phyloP scores from a whole-genome alignment of 2,113 vertebrate genomes.

The Calonectris borealis region DNA sequence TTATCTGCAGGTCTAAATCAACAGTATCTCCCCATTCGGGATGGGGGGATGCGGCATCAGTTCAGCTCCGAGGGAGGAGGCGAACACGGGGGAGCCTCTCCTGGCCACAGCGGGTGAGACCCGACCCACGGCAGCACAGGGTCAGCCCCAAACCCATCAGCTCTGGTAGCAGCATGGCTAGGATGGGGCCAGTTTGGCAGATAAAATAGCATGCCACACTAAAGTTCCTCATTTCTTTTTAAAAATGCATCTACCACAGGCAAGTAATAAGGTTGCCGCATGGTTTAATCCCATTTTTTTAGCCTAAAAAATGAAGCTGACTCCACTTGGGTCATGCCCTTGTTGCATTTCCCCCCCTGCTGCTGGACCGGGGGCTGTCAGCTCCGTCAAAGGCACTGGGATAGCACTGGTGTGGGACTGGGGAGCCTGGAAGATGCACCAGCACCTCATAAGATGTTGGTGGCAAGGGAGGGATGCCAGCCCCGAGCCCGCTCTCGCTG shows the following conservation, averaged over 20 bases:
- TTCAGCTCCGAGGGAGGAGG: not conserved
- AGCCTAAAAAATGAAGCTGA: not conserved
- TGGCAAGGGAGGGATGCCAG: not conserved
- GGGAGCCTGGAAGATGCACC: too few relatives aligned
- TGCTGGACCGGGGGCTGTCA: not conserved
- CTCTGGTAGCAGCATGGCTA: not conserved
- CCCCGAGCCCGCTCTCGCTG: rapidly evolving
- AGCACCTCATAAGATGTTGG: rapidly evolving
- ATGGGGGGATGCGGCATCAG: not conserved
- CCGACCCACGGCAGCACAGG: rapidly evolving
- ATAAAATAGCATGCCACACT: rapidly evolving
- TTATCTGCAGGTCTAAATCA: not conserved
- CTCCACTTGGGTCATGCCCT: rapidly evolving
- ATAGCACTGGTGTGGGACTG: not conserved
- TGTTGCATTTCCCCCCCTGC: rapidly evolving
- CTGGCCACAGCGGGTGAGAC: not conserved
- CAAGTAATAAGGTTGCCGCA: rapidly evolving
- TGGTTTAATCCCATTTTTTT: not conserved
- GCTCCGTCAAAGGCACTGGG: not conserved
- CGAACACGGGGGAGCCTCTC: not conserved
- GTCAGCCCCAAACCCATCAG: not conserved
- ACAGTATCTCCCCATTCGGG: too few relatives aligned
- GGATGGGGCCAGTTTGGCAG: not conserved
- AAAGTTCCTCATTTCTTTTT: not conserved
- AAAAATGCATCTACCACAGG: not conserved